Conservation (phyloP, 2,113 vertebrate genomes). For the Syngnathus typhle region DNA sequence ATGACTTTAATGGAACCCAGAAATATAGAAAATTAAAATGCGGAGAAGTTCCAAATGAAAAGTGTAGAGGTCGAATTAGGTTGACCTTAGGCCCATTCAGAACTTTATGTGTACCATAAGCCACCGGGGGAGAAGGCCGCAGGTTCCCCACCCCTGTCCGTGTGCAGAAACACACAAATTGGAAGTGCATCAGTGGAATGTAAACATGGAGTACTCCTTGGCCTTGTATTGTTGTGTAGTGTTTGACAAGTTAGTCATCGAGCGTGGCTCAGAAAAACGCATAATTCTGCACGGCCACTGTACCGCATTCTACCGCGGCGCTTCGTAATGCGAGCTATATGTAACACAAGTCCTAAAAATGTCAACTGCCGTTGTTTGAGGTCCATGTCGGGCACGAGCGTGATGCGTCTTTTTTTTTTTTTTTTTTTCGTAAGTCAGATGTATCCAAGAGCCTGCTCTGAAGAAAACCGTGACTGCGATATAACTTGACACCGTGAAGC, state of each 20-base stretch:
- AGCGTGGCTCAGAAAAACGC: slow-evolving; percentile 60
- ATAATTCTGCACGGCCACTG: slow-evolving; percentile 25
- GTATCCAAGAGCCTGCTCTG: slow-evolving; percentile 71
- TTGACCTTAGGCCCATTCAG: not conserved
- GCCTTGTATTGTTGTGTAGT: slow-evolving; percentile 57
- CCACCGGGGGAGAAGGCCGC: not conserved
- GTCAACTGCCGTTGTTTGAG: slow-evolving; percentile 33
- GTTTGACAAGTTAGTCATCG: slow-evolving; percentile 52
- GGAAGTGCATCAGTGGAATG: slow-evolving; percentile 59
- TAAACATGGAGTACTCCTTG: slow-evolving; percentile 71
- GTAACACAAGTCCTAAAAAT: slow-evolving; percentile 52
- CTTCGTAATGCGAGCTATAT: slow-evolving; percentile 55
- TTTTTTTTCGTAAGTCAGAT: slow-evolving; percentile 53
- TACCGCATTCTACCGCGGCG: slow-evolving; percentile 41
- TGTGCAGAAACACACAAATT: slow-evolving; percentile 38
- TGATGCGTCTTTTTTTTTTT: slow-evolving; percentile 37
- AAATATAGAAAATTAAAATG: no score
- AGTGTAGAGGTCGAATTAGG: not conserved
- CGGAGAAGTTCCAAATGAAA: not conserved
- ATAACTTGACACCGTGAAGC: slow-evolving; percentile 48
- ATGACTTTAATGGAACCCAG: not conserved
- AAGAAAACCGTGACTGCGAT: slow-evolving; percentile 63
- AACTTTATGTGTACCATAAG: not conserved
- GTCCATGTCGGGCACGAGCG: slow-evolving; percentile 38
- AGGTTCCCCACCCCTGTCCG: slow-evolving; percentile 16